phyloP scores from a whole-genome alignment of 2,797 vertebrate genomes.

The Thunnus albacares region DNA sequence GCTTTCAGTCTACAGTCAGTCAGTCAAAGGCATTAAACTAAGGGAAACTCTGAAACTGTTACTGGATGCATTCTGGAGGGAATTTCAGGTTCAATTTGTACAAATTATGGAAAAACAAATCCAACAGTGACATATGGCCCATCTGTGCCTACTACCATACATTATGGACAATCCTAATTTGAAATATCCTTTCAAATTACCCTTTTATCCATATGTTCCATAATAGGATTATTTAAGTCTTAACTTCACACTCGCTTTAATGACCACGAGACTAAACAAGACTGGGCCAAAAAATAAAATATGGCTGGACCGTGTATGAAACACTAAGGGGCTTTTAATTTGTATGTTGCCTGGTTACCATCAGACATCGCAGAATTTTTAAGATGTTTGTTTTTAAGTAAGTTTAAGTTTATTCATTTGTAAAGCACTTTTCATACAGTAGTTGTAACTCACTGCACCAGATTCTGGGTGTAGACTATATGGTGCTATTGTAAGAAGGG shows the following conservation, averaged over 20 bases:
- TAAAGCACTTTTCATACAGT: too few relatives aligned
- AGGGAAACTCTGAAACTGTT: not conserved
- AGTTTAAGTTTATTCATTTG: too few relatives aligned
- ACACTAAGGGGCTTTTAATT: too few relatives aligned
- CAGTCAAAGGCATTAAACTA: conserved; percentile 3
- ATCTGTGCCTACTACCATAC: not conserved
- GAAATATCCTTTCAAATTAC: conserved; percentile 8
- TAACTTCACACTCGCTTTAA: conserved; percentile 48
- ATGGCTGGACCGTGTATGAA: too few relatives aligned
- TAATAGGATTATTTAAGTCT: conserved; percentile 33
- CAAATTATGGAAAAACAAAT: conserved; percentile 28
- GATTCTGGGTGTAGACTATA: too few relatives aligned
- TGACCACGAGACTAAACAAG: conserved; percentile 39
- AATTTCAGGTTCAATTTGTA: not conserved
- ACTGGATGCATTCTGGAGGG: not conserved
- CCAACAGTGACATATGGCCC: not conserved
- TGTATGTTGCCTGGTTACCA: too few relatives aligned
- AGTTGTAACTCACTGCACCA: too few relatives aligned
- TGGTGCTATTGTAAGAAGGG: too few relatives aligned
- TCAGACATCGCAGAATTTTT: too few relatives aligned
- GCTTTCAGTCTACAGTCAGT: conserved; percentile 13
- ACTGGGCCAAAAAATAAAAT: too few relatives aligned
- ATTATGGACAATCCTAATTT: conserved; percentile 1
- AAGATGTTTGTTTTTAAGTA: too few relatives aligned
- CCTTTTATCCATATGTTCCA: not conserved